phyloP scores from a whole-genome alignment of 2,797 vertebrate species.

The Acanthis flammea region DNA sequence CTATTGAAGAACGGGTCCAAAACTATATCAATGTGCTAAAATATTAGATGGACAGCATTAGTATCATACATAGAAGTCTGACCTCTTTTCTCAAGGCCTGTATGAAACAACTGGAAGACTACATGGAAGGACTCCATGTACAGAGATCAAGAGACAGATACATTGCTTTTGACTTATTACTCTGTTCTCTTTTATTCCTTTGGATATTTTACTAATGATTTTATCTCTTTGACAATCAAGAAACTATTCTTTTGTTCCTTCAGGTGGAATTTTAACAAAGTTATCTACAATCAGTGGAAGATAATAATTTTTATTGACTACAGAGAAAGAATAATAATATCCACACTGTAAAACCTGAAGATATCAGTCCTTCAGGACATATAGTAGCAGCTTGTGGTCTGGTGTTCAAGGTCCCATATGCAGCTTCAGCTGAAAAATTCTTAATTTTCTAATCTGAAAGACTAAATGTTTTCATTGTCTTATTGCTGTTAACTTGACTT shows the following conservation, averaged over 20 bases:
- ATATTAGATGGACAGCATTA: background rate
- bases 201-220: constrained; percentile 24
- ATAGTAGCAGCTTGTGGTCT: background rate
- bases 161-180: background rate
- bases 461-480: background rate
- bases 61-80: background rate
- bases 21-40: background rate
- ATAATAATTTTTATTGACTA: background rate
- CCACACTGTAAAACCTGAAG: background rate
- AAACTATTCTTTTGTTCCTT: background rate
- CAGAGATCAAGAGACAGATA: constrained; percentile 2
- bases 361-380: background rate
- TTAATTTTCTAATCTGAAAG: background rate
- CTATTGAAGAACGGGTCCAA: background rate
- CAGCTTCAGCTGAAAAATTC: background rate
- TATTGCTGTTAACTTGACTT: background rate
- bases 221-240: constrained; percentile 26
- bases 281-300: constrained; percentile 9
- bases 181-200: background rate
- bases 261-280: background rate
- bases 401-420: background rate
- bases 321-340: background rate
- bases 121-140: background rate
- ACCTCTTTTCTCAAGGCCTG: background rate
- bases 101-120: background rate